Conservation (phyloP, 1,140 invertebrate genomes). For the Acromyrmex echinatior region DNA sequence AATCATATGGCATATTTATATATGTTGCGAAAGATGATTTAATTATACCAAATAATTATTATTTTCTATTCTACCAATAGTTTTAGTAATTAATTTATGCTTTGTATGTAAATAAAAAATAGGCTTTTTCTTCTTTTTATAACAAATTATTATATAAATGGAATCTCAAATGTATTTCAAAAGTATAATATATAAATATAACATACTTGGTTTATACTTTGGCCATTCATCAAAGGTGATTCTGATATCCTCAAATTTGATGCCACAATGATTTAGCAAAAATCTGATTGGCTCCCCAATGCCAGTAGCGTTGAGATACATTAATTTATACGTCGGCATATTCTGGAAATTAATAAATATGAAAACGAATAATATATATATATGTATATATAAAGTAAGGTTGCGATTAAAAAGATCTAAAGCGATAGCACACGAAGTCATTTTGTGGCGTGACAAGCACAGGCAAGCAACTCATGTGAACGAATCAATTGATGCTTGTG, state of each 20-base stretch:
- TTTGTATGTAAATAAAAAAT: too few species aligned
- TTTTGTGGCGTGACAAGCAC: too few species aligned
- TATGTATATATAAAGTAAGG: neutral
- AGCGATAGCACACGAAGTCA: neutral
- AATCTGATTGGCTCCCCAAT: slow-evolving; percentile 89
- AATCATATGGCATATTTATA: too few species aligned
- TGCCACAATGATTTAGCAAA: slow-evolving; percentile 87
- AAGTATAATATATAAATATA: neutral
- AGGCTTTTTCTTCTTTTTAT: neutral
- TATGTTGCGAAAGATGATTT: too few species aligned
- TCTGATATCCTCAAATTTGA: slow-evolving; percentile 88
- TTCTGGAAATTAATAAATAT: slow-evolving; percentile 33
- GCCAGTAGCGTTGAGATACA: slow-evolving; percentile 88
- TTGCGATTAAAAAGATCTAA: too few species aligned
- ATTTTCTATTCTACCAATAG: too few species aligned
- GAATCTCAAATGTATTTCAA: neutral
- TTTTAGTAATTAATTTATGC: too few species aligned
- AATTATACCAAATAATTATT: too few species aligned
- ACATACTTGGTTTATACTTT: slow-evolving; percentile 81
- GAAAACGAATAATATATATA: neutral
- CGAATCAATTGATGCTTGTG: too few species aligned
- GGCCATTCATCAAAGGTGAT: slow-evolving; percentile 84
- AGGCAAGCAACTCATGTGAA: too few species aligned
- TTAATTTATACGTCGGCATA: slow-evolving; percentile 85
- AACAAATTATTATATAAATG: neutral